Percentiles rank a stretch among this genome's conserved stretches.
Conservation (phyloP, 2,113 vertebrate genomes). For the Tyrannus savana region DNA sequence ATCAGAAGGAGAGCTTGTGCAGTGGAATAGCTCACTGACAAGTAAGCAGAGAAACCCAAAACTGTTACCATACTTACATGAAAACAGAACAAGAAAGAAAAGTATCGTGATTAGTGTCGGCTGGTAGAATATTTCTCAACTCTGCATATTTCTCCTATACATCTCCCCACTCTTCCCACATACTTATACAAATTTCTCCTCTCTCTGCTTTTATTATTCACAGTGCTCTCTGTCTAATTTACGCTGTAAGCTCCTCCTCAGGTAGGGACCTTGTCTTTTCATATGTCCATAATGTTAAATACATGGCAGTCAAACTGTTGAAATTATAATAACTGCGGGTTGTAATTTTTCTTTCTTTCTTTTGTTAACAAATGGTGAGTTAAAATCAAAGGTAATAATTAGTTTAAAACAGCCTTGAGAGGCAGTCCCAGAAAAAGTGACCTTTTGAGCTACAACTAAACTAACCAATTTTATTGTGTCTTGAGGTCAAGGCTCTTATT, state of each 20-base stretch:
- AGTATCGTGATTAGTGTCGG: constrained; percentile 22
- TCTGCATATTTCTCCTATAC: background rate
- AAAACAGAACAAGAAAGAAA: constrained; percentile 23
- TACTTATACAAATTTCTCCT: background rate
- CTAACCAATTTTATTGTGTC: constrained; percentile 53
- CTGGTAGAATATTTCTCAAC: background rate
- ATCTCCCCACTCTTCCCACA: background rate
- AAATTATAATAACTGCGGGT: background rate
- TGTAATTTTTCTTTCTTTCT: background rate
- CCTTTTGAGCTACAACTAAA: constrained; percentile 57
- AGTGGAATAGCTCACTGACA: background rate
- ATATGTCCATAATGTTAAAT: constrained; percentile 21
- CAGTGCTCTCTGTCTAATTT: constrained; percentile 29
- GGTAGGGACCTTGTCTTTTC: constrained; percentile 29
- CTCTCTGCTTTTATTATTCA: constrained; percentile 20
- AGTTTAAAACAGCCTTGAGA: constrained; percentile 61
- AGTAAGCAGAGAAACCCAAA: constrained; percentile 12
- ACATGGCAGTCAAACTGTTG: constrained; percentile 28
- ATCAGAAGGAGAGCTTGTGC: background rate
- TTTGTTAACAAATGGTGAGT: constrained; percentile 28
- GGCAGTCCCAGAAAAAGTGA: constrained; percentile 48
- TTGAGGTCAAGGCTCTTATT: constrained; percentile 61
- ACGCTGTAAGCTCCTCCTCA: constrained; percentile 28
- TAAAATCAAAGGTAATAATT: constrained; percentile 63
- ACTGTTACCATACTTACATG: background rate